phyloP scores from a whole-genome alignment of 2,113 vertebrate genomes.

The Cairina moschata region DNA sequence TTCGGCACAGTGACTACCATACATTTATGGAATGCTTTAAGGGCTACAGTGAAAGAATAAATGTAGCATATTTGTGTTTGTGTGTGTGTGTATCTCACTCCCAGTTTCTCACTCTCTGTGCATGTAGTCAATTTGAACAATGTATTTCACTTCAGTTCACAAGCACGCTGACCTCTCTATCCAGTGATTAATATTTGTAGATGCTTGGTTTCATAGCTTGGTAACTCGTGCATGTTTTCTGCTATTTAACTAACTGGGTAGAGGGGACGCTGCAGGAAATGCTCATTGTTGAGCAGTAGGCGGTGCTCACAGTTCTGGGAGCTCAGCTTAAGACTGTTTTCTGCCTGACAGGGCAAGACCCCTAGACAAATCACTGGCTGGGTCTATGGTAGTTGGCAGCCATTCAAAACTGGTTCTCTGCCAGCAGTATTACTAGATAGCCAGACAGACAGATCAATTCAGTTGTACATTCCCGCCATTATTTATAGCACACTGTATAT shows the following conservation, averaged over 20 bases:
- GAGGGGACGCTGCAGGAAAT: slow-evolving; percentile 57
- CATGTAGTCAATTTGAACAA: slow-evolving; percentile 42
- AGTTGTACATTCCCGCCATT: slow-evolving; percentile 85
- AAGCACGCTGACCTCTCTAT: slow-evolving; percentile 52
- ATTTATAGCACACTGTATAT: slow-evolving; percentile 87
- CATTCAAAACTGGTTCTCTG: slow-evolving; percentile 81
- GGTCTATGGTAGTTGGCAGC: slow-evolving; percentile 81
- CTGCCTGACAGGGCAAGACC: slow-evolving; percentile 85
- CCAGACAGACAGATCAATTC: slow-evolving; percentile 91
- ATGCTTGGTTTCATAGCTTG: slow-evolving; percentile 67
- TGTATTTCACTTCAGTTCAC: slow-evolving; percentile 69
- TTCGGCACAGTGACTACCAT: not conserved
- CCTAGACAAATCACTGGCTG: slow-evolving; percentile 84
- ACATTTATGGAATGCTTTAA: slow-evolving; percentile 13
- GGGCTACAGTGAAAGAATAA: slow-evolving; percentile 9
- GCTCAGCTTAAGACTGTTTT: slow-evolving; percentile 81
- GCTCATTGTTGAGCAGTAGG: slow-evolving; percentile 42
- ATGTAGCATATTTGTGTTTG: not conserved
- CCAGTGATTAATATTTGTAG: slow-evolving; percentile 66
- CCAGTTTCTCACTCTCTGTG: slow-evolving; percentile 10
- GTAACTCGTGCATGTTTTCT: slow-evolving; percentile 69
- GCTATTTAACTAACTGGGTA: slow-evolving; percentile 65
- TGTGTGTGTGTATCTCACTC: not conserved
- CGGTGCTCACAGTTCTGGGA: slow-evolving; percentile 64
- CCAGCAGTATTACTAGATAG: slow-evolving; percentile 84